Percentiles rank a stretch among this genome's conserved stretches.
Conservation (phyloP, 2,113 vertebrate genomes). For the Lophura nycthemera region DNA sequence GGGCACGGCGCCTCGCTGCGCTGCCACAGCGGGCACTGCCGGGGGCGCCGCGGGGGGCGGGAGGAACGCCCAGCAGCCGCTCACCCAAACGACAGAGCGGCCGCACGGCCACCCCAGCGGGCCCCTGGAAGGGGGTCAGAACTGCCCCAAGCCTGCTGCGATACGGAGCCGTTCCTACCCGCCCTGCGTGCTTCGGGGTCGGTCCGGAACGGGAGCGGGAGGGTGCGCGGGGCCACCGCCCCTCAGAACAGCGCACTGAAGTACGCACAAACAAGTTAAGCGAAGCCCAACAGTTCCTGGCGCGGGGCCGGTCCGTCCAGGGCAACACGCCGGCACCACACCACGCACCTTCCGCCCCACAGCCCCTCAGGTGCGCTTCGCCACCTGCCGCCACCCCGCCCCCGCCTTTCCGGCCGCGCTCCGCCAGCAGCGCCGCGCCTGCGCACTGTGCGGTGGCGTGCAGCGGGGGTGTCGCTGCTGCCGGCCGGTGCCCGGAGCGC, state of each 20-base stretch:
- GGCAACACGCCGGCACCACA: too few relatives aligned
- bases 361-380: not conserved
- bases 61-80: too few relatives aligned
- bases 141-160: not conserved
- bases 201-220: not conserved
- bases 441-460: not conserved
- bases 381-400: not conserved
- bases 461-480: not conserved
- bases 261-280: not conserved
- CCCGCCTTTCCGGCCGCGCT: conserved; percentile 52
- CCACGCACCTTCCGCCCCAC: too few relatives aligned
- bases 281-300: not conserved
- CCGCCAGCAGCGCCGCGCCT: conserved; percentile 60
- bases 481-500: not conserved
- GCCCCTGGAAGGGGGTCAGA: too few relatives aligned
- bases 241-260: not conserved
- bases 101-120: too few relatives aligned
- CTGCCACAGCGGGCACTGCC: too few relatives aligned
- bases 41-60: too few relatives aligned
- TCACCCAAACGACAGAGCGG: too few relatives aligned
- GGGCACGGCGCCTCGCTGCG: too few relatives aligned
- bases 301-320: not conserved
- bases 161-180: not conserved
- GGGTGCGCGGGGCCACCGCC: not conserved
- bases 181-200: not conserved